phyloP scores from a whole-genome alignment of 2,888 invertebrate species.

The Cryptosula pallasiana region DNA sequence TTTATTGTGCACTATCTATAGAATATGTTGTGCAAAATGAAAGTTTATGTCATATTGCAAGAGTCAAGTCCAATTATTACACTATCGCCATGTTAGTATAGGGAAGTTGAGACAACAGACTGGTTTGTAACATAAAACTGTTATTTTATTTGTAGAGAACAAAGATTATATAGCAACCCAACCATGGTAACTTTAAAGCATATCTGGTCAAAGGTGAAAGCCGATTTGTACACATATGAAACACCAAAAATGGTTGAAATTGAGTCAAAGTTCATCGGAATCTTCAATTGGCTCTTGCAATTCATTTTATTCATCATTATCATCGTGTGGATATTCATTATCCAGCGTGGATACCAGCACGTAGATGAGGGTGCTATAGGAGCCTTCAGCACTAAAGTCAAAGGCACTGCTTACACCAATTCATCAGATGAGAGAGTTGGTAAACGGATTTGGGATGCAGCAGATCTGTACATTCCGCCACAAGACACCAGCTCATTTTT shows the following conservation, averaged over 20 bases:
- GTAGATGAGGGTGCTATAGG: constrained; percentile 40
- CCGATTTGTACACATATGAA: constrained; percentile 50
- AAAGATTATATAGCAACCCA: too few species aligned
- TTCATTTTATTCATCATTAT: constrained; percentile 54
- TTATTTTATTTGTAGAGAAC: too few species aligned
- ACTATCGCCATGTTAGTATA: too few species aligned
- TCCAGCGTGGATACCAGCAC: constrained; percentile 57
- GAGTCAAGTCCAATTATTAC: too few species aligned
- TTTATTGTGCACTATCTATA: too few species aligned
- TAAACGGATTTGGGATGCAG: constrained; percentile 26
- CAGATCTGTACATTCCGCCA: constrained; percentile 26
- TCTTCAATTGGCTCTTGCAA: constrained; percentile 54
- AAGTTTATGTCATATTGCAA: too few species aligned
- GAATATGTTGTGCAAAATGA: too few species aligned
- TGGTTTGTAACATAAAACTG: too few species aligned
- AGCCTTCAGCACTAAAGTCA: neutral
- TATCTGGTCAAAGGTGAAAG: neutral
- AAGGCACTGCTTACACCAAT: constrained; percentile 26
- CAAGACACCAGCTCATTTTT: constrained; percentile 27
- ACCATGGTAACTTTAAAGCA: neutral
- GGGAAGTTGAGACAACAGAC: too few species aligned
- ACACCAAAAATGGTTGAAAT: constrained; percentile 56
- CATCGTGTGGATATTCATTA: constrained; percentile 51
- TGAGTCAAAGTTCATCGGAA: constrained; percentile 53
- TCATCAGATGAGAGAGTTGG: constrained; percentile 23